Evolutionary conservation across 2,113 vertebrate genomes (phyloP).

Genomic region (Sialia sialis): DNA sequence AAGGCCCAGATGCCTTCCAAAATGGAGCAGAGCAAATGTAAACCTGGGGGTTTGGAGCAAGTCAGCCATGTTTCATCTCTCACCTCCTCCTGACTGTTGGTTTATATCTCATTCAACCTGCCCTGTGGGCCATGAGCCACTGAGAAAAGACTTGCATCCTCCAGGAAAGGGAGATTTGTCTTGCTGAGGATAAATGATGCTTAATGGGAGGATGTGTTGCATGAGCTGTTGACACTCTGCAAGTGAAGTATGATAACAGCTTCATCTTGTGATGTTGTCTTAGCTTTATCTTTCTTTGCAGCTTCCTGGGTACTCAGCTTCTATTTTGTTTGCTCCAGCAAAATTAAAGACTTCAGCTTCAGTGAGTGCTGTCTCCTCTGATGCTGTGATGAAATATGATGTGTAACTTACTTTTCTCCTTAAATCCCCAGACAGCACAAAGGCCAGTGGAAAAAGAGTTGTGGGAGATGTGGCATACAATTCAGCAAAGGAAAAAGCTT

Average conservation of each 20-base stretch:
- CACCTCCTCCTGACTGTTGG: background rate
- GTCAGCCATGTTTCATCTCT: background rate
- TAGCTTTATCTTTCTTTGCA: background rate
- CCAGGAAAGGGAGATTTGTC: background rate
- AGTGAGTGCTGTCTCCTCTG: background rate
- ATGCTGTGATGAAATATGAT: background rate
- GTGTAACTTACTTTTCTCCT: background rate
- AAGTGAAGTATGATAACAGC: background rate
- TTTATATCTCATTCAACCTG: background rate
- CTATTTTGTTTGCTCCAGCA: background rate
- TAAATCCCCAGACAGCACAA: conserved; percentile 81
- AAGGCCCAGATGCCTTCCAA: background rate
- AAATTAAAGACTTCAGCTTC: background rate
- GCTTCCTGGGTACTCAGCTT: background rate
- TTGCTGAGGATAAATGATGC: background rate
- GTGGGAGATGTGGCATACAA: conserved; percentile 89
- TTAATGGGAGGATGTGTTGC: background rate
- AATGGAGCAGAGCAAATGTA: background rate
- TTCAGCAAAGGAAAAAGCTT: conserved; percentile 86
- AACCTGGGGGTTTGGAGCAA: background rate
- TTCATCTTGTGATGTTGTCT: background rate
- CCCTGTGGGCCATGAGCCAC: background rate
- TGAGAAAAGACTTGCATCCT: background rate
- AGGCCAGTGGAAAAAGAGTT: conserved; percentile 84
- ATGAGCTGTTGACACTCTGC: background rate